Base-by-base conservation (phyloP, 2,888 invertebrate species). In the Tiphia femorata region DNA sequence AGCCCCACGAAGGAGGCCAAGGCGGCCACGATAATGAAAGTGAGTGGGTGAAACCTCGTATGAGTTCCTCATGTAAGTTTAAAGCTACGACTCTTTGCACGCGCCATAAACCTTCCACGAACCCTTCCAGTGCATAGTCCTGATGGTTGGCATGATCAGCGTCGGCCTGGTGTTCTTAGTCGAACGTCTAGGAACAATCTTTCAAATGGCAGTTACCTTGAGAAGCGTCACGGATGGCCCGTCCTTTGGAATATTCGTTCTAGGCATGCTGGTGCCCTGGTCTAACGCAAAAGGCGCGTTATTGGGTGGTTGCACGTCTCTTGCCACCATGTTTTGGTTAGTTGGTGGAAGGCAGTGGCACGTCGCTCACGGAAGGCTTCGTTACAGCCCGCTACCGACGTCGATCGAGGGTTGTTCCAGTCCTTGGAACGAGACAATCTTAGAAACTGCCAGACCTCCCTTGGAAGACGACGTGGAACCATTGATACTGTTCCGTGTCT, bases 141-240 rank as follows among this genome's bases (percentile, higher is more conserved):
- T 88, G 0, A 53, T 86, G 0, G 82, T 86, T 0, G 89, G 89
- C 0, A 33, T 83, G 0, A 83, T 88, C 54, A 84, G 86, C 23
- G 85, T 86, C 1, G 78, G 82, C 3, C 82, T 88, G 40, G 87
- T 90, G 2, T 90, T 89, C 82, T 77, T 87, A 10, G 86, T 89
- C 0, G 87, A 90, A 47, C 86, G 87, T 49, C 78, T 92, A 50
- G 92, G 91, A 37, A 87, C 88, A 3, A 82, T 92, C 16, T 86
- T 92, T 58, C 89, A 91, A 72, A 87, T 92, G 3, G 85, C 87
- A 0, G 85, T 89, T 30, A 88, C 88, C 30, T 85, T 90, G 5
- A 87, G 87, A 5, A 90, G 90, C 0, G 85, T 90, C 1, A 87
- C 89, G 0, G 87, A 88, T n/a, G 91, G 92, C 2, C 89, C 92